These are phyloP conservation scores for Carabus problematicus DNA, from an alignment of 2,888 invertebrate genomes.

Conservation along the genomic window DNA sequence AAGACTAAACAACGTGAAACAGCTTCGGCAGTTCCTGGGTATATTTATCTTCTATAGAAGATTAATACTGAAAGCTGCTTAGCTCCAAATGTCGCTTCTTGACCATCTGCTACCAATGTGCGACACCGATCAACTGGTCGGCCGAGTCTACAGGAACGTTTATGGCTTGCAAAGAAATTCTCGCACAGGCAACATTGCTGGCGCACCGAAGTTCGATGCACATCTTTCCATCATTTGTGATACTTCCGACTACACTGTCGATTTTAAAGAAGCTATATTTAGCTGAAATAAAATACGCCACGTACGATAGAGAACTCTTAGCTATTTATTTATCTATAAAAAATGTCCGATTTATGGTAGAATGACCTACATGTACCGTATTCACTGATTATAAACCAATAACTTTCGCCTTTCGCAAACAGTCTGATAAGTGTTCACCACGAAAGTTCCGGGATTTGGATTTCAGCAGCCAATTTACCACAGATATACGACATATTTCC, in stretches of 20 bases:
- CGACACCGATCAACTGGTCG: too few species aligned
- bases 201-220: background rate
- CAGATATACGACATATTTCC: conserved; percentile 15
- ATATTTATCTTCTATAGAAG: background rate
- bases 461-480: conserved; percentile 15
- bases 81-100: background rate
- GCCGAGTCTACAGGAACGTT: too few species aligned
- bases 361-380: too few species aligned
- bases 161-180: too few species aligned
- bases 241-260: background rate
- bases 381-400: conserved; percentile 53
- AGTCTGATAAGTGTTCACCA: too few species aligned
- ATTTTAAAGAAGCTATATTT: background rate
- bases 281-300: conserved; percentile 1
- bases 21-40: background rate
- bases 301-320: conserved; percentile 38
- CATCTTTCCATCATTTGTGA: background rate
- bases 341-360: conserved; percentile 51
- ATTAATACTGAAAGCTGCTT: background rate
- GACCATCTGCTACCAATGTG: background rate
- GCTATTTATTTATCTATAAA: conserved; percentile 52
- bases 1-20: conserved; percentile 1
- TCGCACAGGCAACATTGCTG: background rate
- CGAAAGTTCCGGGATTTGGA: conserved; percentile 36
- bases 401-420: conserved; percentile 51